Base-by-base conservation (phyloP, 1,140 invertebrate genomes). In the Lucilia cuprina region DNA sequence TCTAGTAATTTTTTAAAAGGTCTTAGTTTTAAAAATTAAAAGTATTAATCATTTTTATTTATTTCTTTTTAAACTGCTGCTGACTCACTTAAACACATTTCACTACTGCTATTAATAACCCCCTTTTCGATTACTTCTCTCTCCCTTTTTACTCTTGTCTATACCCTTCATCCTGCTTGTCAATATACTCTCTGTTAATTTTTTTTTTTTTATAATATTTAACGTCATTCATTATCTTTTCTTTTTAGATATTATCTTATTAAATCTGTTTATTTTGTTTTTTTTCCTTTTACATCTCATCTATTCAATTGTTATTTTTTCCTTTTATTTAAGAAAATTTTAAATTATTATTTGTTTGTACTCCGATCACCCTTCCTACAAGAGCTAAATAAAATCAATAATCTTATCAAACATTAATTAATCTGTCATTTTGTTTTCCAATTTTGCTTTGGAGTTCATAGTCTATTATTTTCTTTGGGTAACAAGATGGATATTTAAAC, bases 181-280 rank as follows among this genome's bases (percentile, higher is more conserved):
- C 75, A 78, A 19, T 78, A 47, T 50, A 50, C 77, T 49, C 19
- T 13, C 47, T 41, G n/a, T 34, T 77, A 41, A 78, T 5, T 78
- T 17, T 78, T 35, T 3, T 41, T 41, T 41, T 41, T 5, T 41
- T 41, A 41, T 55, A 49, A 17, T 49, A 50, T 80, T 80, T 47
- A 80, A 80, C 77, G 77, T 80, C 77, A 80, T 49, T 80, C 77
- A 80, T 49, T 80, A 47, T 25, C 77, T 80, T 80, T 80, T 80
- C 1, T 0, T 70, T n/a, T 70, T 21, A 30, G 25, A 30, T 30
- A 30, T 30, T 70, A 70, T 21, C 9, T 70, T 21, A 7, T 21
- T 21, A 70, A 70, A 55, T 55, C 65, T 21, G 65, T 70, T 70
- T 70, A 70, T 70, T 25, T 70, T 21, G 50, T 55, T 55, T 41